These are phyloP conservation scores for Onthophagus sagittarius DNA, from an alignment of 2,888 invertebrate genomes.

Conservation along the genomic window DNA sequence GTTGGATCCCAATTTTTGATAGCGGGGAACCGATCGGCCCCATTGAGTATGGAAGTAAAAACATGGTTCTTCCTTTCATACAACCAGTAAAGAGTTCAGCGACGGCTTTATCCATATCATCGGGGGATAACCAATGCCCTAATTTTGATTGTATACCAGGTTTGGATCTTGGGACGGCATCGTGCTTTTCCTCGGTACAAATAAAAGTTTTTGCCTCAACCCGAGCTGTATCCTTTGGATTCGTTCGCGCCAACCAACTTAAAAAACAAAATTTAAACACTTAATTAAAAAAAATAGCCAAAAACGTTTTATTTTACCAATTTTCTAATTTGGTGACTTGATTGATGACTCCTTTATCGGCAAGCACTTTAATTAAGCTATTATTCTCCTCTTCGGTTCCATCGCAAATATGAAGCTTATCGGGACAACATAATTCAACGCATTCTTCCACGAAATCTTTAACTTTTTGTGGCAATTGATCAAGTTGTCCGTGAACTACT, in stretches of 20 bases:
- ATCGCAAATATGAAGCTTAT: conserved; percentile 88
- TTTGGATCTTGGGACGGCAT: conserved; percentile 77
- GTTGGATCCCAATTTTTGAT: conserved; percentile 92
- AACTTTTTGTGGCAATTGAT: conserved; percentile 50
- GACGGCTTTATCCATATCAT: conserved; percentile 76
- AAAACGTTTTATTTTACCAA: conserved; percentile 62
- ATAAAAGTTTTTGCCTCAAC: conserved; percentile 97
- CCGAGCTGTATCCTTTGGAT: conserved; percentile 96
- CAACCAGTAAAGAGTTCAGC: conserved; percentile 79
- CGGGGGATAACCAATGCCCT: conserved; percentile 90
- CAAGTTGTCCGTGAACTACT: conserved; percentile 52
- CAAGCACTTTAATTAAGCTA: conserved; percentile 70
- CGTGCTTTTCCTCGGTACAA: conserved; percentile 75
- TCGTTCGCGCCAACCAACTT: conserved; percentile 93
- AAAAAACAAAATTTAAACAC: too few relatives aligned
- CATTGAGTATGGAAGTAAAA: conserved; percentile 98
- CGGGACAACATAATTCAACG: conserved; percentile 79
- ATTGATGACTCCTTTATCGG: conserved; percentile 74
- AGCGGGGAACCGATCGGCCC: conserved; percentile 93
- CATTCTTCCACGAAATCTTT: conserved; percentile 72
- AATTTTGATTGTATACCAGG: conserved; percentile 80
- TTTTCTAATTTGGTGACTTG: conserved; percentile 87
- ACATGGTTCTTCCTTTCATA: conserved; percentile 86
- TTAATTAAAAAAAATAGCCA: too few relatives aligned
- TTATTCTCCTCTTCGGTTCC: conserved; percentile 82